These are phyloP conservation scores for Silurus asotus DNA, from an alignment of 2,113 vertebrate genomes.

Conservation along the genomic window DNA sequence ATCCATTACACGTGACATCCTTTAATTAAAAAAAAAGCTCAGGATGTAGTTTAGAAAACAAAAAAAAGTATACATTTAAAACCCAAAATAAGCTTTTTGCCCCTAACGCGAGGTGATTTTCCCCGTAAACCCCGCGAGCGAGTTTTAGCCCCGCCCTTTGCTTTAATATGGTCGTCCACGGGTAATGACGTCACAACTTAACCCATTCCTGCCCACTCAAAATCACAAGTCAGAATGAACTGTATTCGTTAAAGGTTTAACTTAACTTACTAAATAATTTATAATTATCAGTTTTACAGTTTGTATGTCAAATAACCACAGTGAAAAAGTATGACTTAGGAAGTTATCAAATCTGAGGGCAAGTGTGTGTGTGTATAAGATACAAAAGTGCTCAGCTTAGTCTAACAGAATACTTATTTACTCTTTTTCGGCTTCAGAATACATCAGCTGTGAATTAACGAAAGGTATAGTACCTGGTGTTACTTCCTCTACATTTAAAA, in stretches of 20 bases:
- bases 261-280: neutral
- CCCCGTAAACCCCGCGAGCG: slow-evolving; percentile 60
- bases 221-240: neutral
- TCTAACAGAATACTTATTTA: neutral
- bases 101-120: slow-evolving; percentile 57
- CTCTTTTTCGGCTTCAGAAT: neutral
- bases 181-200: slow-evolving; percentile 73
- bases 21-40: slow-evolving; percentile 46
- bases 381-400: neutral
- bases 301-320: neutral
- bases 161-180: slow-evolving; percentile 68
- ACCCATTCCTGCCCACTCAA: slow-evolving; percentile 64
- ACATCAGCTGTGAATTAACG: neutral
- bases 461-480: neutral
- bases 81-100: slow-evolving; percentile 57
- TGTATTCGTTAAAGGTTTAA: neutral
- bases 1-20: slow-evolving; percentile 50
- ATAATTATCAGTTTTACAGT: neutral
- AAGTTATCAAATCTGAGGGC: too few species aligned
- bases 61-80: slow-evolving; percentile 38
- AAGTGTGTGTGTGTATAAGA: neutral
- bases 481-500: slow-evolving; percentile 20
- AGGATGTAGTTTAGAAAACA: slow-evolving; percentile 34
- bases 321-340: neutral
- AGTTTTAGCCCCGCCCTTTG: slow-evolving; percentile 58